Percentiles rank a stretch among this genome's conserved stretches.
Conservation (phyloP, 2,888 invertebrate genomes). For the Synergus laeviventris region DNA sequence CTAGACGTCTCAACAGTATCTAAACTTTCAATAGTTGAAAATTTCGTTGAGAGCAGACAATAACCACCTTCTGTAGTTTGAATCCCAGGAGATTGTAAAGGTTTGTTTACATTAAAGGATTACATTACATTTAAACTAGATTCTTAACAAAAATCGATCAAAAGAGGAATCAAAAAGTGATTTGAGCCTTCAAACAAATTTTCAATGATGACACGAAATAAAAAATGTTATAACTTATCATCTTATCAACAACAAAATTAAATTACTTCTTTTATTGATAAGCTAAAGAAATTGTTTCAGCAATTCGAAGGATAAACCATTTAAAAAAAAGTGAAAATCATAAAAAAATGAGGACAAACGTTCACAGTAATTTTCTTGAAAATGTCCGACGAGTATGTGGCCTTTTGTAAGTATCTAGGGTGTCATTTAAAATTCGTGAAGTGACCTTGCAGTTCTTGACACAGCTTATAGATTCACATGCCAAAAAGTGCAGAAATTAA, state of each 20-base stretch:
- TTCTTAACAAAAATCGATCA: background rate
- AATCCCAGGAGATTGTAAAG: background rate
- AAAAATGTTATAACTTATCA: too few species aligned
- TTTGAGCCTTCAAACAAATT: too few species aligned
- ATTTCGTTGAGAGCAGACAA: background rate
- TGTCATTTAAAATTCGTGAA: slow-evolving; percentile 7
- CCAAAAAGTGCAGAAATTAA: background rate
- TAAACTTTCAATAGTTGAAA: slow-evolving; percentile 2
- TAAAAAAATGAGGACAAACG: too few species aligned
- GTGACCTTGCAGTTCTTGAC: background rate
- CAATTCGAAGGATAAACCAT: too few species aligned
- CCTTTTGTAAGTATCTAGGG: background rate
- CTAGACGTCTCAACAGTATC: slow-evolving; percentile 7
- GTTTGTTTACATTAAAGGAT: too few species aligned
- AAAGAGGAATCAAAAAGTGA: too few species aligned
- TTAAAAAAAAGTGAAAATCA: too few species aligned
- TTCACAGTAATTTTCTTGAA: background rate
- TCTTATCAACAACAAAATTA: too few species aligned
- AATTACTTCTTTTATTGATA: too few species aligned
- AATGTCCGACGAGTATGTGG: background rate
- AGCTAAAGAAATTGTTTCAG: too few species aligned
- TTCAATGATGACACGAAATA: too few species aligned
- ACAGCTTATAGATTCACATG: background rate
- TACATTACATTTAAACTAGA: background rate
- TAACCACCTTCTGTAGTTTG: slow-evolving; percentile 7